Conservation (phyloP, 2,888 invertebrate genomes). For the Apotomis turbidana region DNA sequence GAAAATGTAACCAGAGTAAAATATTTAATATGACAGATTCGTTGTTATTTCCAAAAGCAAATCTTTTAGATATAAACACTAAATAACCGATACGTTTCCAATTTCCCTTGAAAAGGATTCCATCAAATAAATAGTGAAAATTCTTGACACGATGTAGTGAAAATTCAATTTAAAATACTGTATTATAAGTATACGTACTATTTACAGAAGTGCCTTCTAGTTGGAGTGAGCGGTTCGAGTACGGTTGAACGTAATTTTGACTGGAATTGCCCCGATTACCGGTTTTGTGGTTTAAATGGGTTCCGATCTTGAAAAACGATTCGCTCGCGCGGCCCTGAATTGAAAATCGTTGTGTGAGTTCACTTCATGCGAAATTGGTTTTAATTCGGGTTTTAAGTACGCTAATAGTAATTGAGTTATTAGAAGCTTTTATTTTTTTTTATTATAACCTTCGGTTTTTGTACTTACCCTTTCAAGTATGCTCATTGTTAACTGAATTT, state of each 20-base stretch:
- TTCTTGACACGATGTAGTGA: conserved; percentile 15
- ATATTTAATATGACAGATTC: no score
- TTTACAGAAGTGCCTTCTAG: conserved; percentile 43
- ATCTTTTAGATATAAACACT: no score
- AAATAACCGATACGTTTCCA: not conserved
- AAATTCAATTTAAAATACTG: conserved; percentile 36
- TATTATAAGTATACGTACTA: conserved; percentile 17
- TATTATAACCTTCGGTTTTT: no score
- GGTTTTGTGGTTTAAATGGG: conserved; percentile 67
- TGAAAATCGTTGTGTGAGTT: conserved; percentile 50
- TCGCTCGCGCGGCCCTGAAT: conserved; percentile 53
- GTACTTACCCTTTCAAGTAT: no score
- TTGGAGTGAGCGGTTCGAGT: conserved; percentile 47
- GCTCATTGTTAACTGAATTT: no score
- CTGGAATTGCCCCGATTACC: conserved; percentile 61
- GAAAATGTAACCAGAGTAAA: no score
- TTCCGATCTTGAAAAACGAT: conserved; percentile 70
- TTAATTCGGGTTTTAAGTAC: conserved; percentile 44
- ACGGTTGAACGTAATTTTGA: conserved; percentile 57
- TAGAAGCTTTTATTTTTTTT: not conserved
- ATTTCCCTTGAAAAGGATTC: not conserved
- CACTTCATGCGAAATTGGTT: conserved; percentile 52
- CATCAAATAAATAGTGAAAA: not conserved
- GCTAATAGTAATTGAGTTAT: not conserved
- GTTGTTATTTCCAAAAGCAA: no score